Evolutionary conservation across 2,888 invertebrate species (phyloP).

Genomic region (Axea sp.): DNA sequence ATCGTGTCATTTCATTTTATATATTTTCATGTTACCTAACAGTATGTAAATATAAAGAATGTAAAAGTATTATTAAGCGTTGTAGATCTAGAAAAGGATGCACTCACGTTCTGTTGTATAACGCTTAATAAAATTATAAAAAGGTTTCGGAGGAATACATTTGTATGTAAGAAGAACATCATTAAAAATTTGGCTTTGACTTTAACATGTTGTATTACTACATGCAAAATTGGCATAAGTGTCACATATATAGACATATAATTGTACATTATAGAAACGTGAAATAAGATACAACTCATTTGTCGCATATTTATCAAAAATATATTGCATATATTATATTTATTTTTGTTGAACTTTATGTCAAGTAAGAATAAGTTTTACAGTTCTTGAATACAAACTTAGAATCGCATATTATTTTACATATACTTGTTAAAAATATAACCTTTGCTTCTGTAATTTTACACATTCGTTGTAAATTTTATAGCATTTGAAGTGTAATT

Average conservation of each 20-base stretch:
- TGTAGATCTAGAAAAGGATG: slow-evolving; percentile 2
- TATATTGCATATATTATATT: neutral
- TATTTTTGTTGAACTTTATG: neutral
- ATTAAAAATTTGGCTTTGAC: too few species aligned
- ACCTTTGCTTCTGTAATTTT: neutral
- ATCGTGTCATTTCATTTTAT: too few species aligned
- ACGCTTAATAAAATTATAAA: neutral
- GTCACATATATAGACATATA: too few species aligned
- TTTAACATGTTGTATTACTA: too few species aligned
- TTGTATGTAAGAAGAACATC: too few species aligned
- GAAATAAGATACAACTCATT: too few species aligned
- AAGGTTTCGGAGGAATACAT: neutral
- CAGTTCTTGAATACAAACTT: neutral
- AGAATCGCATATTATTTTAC: neutral
- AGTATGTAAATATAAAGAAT: slow-evolving; percentile 5
- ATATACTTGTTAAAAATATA: neutral
- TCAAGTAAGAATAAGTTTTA: neutral
- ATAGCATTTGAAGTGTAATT: too few species aligned
- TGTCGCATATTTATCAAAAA: neutral
- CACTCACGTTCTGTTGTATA: too few species aligned
- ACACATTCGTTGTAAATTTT: slow-evolving; percentile 14
- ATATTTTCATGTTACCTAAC: neutral
- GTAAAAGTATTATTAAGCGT: slow-evolving; percentile 1
- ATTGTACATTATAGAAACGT: too few species aligned
- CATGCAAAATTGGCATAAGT: too few species aligned